phyloP scores from a whole-genome alignment of 2,113 vertebrate genomes.

The Lichenostomus cassidix region DNA sequence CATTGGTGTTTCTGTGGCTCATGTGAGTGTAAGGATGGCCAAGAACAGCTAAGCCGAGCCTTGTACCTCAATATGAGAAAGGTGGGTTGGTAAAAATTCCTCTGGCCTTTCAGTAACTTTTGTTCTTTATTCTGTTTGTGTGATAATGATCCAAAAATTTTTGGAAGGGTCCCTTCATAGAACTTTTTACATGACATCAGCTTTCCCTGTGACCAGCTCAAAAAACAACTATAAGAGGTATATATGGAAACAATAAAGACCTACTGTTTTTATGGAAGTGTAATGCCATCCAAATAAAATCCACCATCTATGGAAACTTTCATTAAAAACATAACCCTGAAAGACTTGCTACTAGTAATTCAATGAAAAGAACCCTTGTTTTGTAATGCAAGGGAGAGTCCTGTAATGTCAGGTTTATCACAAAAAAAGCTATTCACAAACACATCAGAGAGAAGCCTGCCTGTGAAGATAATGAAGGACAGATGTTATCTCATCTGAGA shows the following conservation, averaged over 20 bases:
- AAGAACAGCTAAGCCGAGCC: background rate
- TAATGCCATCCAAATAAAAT: conserved; percentile 41
- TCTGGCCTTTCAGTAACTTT: background rate
- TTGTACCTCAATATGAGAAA: background rate
- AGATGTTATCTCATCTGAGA: conserved; percentile 22
- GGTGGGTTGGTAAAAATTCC: background rate
- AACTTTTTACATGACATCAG: conserved; percentile 11
- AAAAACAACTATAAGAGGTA: background rate
- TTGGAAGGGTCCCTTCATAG: background rate
- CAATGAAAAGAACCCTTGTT: conserved; percentile 34
- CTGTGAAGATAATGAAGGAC: conserved; percentile 12
- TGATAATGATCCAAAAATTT: background rate
- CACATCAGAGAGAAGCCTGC: background rate
- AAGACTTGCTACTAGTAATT: background rate
- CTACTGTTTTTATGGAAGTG: conserved; percentile 4
- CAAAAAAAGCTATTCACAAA: conserved; percentile 10
- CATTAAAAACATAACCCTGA: conserved; percentile 45
- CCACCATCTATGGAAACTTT: conserved; percentile 16
- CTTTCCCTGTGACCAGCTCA: conserved; percentile 22
- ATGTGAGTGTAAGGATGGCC: background rate
- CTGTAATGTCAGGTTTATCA: conserved; percentile 20
- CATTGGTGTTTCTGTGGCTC: background rate
- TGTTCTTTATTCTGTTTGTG: background rate
- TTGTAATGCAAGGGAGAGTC: background rate
- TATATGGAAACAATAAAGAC: conserved; percentile 42